Evolutionary conservation across 2,113 vertebrate genomes (phyloP).

Genomic region (Neomonachus schauinslandi): DNA sequence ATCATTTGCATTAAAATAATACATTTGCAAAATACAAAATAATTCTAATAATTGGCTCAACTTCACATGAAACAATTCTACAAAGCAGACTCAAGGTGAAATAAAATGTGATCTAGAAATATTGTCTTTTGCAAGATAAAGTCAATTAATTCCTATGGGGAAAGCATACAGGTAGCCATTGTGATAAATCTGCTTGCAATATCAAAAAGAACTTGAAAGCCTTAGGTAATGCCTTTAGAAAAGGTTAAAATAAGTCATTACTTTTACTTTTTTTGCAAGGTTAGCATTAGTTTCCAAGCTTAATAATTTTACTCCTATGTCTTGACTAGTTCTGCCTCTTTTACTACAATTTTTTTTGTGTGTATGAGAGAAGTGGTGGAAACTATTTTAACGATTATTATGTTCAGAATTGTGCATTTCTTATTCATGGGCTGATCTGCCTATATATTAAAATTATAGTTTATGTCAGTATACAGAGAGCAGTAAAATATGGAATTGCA

Average conservation of each 20-base stretch:
- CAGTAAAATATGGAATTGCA: slow-evolving; percentile 53
- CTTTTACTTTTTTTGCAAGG: slow-evolving; percentile 1
- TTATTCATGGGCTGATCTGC: slow-evolving; percentile 32
- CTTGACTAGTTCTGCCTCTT: background rate
- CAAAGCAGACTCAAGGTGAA: background rate
- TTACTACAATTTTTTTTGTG: background rate
- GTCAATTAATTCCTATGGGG: background rate
- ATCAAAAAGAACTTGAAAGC: background rate
- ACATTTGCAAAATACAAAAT: background rate
- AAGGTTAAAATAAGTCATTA: background rate
- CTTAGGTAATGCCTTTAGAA: background rate
- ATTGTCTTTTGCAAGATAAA: background rate
- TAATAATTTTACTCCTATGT: background rate
- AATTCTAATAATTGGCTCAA: background rate
- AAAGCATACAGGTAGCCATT: background rate
- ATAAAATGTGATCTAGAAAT: background rate
- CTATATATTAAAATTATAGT: slow-evolving; percentile 53
- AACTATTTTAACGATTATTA: background rate
- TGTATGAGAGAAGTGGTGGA: background rate
- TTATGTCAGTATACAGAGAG: background rate
- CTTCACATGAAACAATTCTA: background rate
- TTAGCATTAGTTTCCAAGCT: background rate
- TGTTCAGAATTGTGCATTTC: slow-evolving; percentile 63
- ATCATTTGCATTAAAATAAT: slow-evolving; percentile 36
- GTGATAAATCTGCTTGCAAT: slow-evolving; percentile 16